Evolutionary conservation across 2,113 vertebrate species (phyloP).

Genomic region (Halichoerus grypus): DNA sequence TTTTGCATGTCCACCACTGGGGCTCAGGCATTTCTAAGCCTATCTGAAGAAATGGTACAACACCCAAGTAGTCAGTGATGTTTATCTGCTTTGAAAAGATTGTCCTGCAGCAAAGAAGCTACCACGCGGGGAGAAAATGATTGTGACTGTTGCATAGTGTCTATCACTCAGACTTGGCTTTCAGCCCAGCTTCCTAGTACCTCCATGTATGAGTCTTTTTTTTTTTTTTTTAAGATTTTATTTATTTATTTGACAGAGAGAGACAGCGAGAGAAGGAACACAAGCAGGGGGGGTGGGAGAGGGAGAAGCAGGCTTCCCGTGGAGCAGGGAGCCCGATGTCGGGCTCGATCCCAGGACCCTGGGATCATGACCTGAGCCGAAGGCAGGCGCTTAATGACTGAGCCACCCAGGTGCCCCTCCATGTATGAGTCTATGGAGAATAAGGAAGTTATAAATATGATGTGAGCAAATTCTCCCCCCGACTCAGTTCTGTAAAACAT

Average conservation of each 20-base stretch:
- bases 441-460: neutral
- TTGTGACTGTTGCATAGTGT: neutral
- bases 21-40: neutral
- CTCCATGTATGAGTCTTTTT: neutral
- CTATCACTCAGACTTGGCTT: neutral
- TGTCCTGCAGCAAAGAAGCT: neutral
- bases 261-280: no score
- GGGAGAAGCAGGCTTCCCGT: no score
- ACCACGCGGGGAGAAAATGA: neutral
- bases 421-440: neutral
- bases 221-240: no score
- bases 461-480: neutral
- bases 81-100: neutral
- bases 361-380: no score
- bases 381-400: no score
- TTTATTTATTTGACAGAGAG: no score
- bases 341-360: no score
- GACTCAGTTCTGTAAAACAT: neutral
- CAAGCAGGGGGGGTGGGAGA: no score
- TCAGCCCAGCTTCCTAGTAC: neutral
- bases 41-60: neutral
- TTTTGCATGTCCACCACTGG: neutral
- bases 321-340: no score
- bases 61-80: neutral
- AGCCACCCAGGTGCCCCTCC: neutral